phyloP scores from a whole-genome alignment of 2,888 invertebrate species.

The Reticulitermes lucifugus region DNA sequence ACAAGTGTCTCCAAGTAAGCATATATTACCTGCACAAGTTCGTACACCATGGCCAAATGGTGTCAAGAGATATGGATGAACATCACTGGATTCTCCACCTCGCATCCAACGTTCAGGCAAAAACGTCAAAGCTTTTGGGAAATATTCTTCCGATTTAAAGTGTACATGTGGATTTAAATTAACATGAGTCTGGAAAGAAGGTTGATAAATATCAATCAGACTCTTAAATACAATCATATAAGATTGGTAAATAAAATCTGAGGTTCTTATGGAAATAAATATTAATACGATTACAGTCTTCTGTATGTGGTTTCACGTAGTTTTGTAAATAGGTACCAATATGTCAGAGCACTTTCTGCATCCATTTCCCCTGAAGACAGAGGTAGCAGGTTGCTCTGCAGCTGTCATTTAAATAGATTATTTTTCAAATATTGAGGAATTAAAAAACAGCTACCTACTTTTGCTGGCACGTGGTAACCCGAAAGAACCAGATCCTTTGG shows the following conservation, averaged over 20 bases:
- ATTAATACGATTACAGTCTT: too few relatives aligned
- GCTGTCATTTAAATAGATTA: too few relatives aligned
- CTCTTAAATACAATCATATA: too few relatives aligned
- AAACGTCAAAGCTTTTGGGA: constrained; percentile 57
- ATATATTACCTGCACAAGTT: constrained; percentile 66
- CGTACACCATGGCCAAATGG: constrained; percentile 68
- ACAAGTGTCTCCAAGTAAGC: background rate
- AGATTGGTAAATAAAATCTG: too few relatives aligned
- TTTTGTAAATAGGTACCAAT: background rate
- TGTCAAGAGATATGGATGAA: constrained; percentile 65
- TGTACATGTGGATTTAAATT: constrained; percentile 57
- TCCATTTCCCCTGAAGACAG: background rate
- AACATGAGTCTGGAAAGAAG: constrained; percentile 49
- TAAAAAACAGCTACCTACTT: constrained; percentile 57
- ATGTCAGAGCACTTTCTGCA: background rate
- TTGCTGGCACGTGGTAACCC: constrained; percentile 62
- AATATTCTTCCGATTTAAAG: constrained; percentile 58
- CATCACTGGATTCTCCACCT: constrained; percentile 50
- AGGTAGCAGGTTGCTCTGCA: too few relatives aligned
- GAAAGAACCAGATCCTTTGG: constrained; percentile 60
- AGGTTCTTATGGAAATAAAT: too few relatives aligned
- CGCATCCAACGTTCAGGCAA: constrained; percentile 60
- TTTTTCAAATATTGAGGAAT: background rate
- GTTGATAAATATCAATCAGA: background rate
- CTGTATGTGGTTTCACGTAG: background rate